A percentile compares a stretch with the other conserved stretches of the same genome.
These are phyloP conservation scores for Nautilus pompilius DNA, from an alignment of 1,140 invertebrate species.

Conservation along the genomic window DNA sequence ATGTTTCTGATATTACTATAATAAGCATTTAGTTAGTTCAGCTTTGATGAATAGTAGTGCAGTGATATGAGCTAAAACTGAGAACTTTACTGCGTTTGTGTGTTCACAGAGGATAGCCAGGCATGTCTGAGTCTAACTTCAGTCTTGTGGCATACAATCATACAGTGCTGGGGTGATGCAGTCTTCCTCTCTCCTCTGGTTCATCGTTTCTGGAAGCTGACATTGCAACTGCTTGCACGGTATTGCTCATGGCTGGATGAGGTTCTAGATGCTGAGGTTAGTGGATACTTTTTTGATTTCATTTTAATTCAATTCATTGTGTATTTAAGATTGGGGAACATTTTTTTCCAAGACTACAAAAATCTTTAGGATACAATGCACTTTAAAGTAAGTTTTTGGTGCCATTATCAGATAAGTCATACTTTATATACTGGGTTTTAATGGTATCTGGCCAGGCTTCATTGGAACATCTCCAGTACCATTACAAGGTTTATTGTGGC, in stretches of 20 bases:
- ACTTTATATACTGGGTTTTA: no score
- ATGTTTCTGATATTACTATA: no score
- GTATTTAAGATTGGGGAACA: no score
- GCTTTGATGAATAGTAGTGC: constrained; percentile 2
- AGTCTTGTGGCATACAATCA: constrained; percentile 56
- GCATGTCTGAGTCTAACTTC: constrained; percentile 39
- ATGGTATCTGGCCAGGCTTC: no score
- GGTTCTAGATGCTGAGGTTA: constrained; percentile 41
- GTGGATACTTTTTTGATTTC: background rate
- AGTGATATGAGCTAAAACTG: background rate
- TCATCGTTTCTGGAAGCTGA: constrained; percentile 83
- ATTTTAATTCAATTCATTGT: no score
- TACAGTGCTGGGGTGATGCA: constrained; percentile 70
- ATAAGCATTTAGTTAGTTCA: no score
- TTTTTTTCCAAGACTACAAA: no score
- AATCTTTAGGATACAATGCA: no score
- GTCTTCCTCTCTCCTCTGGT: constrained; percentile 72
- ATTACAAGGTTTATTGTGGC: no score
- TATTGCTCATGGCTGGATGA: constrained; percentile 69
- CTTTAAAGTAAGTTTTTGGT: no score
- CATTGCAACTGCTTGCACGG: constrained; percentile 74
- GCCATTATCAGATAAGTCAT: no score
- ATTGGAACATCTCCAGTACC: no score
- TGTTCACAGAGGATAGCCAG: constrained; percentile 15
- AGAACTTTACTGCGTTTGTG: constrained; percentile 10